Evolutionary conservation across 2,888 invertebrate genomes (phyloP), one percentile per base, ranked within the genome.

Genomic region (Punctoribates punctum): DNA sequence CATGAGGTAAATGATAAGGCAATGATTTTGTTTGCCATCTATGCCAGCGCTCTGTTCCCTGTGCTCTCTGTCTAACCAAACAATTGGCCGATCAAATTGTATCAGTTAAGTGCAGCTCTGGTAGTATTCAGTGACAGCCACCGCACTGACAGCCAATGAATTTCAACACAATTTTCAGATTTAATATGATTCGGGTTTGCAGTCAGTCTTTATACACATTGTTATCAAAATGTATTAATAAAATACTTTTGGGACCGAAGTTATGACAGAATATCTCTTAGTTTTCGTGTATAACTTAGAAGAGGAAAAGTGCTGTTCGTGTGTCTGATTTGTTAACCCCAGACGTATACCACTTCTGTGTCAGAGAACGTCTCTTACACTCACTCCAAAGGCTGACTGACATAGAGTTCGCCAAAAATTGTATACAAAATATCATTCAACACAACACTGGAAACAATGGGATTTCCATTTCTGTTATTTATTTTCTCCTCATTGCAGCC

Each of bases 321-420:
- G 57, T 57, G 15, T 62, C 29, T 62, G 62, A 62, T 62, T 62
- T 62, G 62, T 34, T 62, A 62, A 62, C 20, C 54, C 54, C 54
- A 20, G 20, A 20, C 5, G 54, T 54, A 20, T 54, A 54, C 3
- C 34, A 54, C 54, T 15, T 54, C 20, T 54, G 54, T 20, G 20
- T 54, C 54, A 54, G 20, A n/a, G 8, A 48, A 48, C 48, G 15
- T 5, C n/a, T 54, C 20, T 20, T 20, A 54, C 54, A n/a, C 54
- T 54, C 54, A 20, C n/a, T 54, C 20, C 54, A 54, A 20, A 20
- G n/a, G n/a, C n/a, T n/a, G n/a, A 54, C 54, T 20, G 54, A 54
- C 20, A 54, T 20, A 17, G 20, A 20, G 20, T n/a, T 20, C n/a
- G n/a, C 20, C 54, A 34, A 34, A 34, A 6, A 34, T 34, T 34